Percentiles rank a stretch among this genome's conserved stretches.
phyloP scores from a whole-genome alignment of 2,888 invertebrate species.

The Tinea pellionella region DNA sequence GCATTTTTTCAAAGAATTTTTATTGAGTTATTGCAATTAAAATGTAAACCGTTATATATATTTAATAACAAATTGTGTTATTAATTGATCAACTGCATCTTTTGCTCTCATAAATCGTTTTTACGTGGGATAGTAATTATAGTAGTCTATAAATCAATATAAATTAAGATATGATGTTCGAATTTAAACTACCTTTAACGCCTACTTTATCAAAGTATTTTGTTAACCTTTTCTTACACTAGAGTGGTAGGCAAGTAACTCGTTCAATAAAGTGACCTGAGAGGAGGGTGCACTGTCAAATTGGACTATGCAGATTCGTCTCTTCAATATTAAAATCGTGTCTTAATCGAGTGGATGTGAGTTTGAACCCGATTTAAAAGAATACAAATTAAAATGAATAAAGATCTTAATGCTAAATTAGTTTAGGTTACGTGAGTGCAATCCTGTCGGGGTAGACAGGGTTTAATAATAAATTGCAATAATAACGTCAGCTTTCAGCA shows the following conservation, averaged over 20 bases:
- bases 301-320: no score
- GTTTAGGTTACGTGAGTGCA: no score
- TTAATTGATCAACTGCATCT: neutral
- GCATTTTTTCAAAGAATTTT: no score
- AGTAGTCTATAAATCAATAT: neutral
- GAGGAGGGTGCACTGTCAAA: no score
- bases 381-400: no score
- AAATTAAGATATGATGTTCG: neutral
- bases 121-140: neutral
- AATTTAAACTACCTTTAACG: neutral
- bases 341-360: no score
- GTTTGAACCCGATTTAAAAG: no score
- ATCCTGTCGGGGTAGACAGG: neutral
- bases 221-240: no score
- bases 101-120: neutral
- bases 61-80: neutral
- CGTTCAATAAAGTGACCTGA: no score
- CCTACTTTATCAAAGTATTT: neutral
- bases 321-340: no score
- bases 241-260: no score
- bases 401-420: no score
- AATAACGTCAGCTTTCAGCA: neutral
- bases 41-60: neutral
- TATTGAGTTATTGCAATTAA: neutral
- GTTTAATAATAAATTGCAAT: neutral